A percentile compares a stretch with the other conserved stretches of the same genome.
Conservation (phyloP, 1,140 invertebrate genomes). For the Drosophila obscura region DNA sequence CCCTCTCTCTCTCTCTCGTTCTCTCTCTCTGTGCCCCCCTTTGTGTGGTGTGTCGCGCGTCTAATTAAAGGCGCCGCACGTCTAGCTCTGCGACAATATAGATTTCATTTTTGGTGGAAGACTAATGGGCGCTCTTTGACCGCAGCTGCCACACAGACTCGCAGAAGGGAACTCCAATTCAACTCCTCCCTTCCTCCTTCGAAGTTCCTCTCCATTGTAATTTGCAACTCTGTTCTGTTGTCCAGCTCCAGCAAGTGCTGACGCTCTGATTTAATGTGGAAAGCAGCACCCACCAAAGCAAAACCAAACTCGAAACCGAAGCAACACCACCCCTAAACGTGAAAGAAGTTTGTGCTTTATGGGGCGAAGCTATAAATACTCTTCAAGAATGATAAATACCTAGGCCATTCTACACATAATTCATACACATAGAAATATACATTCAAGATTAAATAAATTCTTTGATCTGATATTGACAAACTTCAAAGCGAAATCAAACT, state of each 20-base stretch:
- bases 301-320: neutral
- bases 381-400: neutral
- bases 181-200: constrained; percentile 17
- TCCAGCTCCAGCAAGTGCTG: constrained; percentile 50
- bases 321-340: neutral
- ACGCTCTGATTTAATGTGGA: constrained; percentile 60
- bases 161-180: constrained; percentile 17
- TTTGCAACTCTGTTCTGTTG: constrained; percentile 70
- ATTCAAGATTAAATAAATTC: too few species aligned
- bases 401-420: too few species aligned
- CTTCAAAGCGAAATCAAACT: neutral
- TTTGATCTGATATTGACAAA: neutral
- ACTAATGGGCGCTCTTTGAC: constrained; percentile 72
- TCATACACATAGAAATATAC: too few species aligned
- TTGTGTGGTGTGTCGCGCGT: constrained; percentile 32
- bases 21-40: constrained; percentile 12
- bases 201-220: constrained; percentile 46
- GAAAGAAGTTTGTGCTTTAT: neutral
- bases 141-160: constrained; percentile 49
- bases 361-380: neutral
- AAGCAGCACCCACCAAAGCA: neutral
- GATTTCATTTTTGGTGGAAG: constrained; percentile 74
- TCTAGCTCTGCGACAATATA: constrained; percentile 39
- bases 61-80: constrained; percentile 76
- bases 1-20: neutral